Conservation (phyloP, 2,797 vertebrate species). For the Cynopterus sphinx region DNA sequence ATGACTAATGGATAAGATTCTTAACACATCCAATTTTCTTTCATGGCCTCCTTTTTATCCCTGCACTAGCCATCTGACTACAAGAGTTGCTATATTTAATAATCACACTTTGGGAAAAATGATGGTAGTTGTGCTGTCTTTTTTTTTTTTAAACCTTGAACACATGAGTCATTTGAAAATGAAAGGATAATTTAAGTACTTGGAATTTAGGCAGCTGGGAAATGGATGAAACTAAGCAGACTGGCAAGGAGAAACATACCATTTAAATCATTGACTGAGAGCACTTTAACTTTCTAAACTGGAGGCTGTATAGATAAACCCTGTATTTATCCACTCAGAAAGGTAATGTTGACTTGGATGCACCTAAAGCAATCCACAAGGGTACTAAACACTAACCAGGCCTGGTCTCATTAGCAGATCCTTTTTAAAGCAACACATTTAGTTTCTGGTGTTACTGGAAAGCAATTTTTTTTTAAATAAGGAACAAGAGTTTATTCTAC, state of each 20-base stretch:
- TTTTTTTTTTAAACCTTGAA: constrained; percentile 45
- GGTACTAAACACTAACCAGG: background rate
- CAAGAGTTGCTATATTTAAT: constrained; percentile 65
- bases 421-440: background rate
- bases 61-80: constrained; percentile 34
- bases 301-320: background rate
- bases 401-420: background rate
- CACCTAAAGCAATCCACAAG: background rate
- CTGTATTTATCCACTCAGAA: background rate
- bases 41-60: constrained; percentile 65
- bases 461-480: background rate
- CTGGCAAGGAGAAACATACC: background rate
- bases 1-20: constrained; percentile 81
- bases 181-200: constrained; percentile 49
- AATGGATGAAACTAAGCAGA: background rate
- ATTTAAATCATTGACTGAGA: background rate
- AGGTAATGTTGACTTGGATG: background rate
- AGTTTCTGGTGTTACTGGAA: background rate
- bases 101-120: constrained; percentile 32
- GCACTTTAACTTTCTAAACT: background rate
- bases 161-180: constrained; percentile 70
- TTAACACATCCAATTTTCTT: constrained; percentile 85
- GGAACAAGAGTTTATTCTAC: background rate
- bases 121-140: background rate
- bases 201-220: constrained; percentile 29